Base-by-base conservation (phyloP, 2,888 invertebrate genomes). In the Rhamnusium bicolor region DNA sequence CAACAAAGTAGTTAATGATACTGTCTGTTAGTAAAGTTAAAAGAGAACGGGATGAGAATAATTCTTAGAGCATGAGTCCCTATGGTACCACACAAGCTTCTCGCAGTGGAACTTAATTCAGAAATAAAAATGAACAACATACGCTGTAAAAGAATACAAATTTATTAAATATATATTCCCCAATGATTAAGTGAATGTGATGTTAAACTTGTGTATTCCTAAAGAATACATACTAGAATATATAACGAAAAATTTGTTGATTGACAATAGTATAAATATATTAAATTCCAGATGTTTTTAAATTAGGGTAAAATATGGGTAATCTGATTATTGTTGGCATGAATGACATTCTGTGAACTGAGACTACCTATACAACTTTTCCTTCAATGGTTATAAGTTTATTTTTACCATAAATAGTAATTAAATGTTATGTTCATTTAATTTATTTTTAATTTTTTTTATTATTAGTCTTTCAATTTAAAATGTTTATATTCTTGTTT, bases 1-100 rank as follows among this genome's bases (percentile, higher is more conserved):
- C 85, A 84, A 85, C 83, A 82, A 83, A 77, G 85, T 85, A 84
- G 84, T 85, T 84, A 84, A 85, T 83, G 84, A 83, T 83, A 81
- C 80, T 83, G 78, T 72, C 81, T 80, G 81, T 79, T 78, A 80
- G 81, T 77, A 75, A 85, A 85, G 83, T 86, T 84, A 84, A 84
- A 83, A 79, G 79, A 80, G 80, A 77, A 85, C 85, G 84, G 81
- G 83, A 82, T 79, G 83, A 81, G 84, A 85, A 85, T 85, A 84
- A 85, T 82, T 85, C 82, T 81, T 78, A 63, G 63, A 46, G 63
- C 75, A 78, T 70, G 75, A 74, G 67, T 79, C 81, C 81, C 81
- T 69, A 54, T 61, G 77, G 81, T 80, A 78, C 74, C 73, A 79
- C 79, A 65, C 74, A 73, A 24, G 62, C 71, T 74, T 69, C 76